Evolutionary conservation across 2,888 invertebrate species (phyloP).

Genomic region (Gymnocheta viridis): DNA sequence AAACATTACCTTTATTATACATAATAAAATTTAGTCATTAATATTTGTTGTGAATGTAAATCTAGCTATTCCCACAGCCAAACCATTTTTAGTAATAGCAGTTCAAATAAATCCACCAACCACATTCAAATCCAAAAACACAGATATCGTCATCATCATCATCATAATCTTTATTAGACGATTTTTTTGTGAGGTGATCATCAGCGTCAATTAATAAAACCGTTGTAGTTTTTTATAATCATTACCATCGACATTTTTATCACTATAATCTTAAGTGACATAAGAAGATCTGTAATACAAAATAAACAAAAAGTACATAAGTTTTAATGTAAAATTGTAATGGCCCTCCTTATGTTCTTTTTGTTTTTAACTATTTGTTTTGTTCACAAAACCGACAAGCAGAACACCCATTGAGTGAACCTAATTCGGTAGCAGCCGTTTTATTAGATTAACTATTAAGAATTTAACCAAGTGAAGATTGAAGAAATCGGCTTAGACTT

Average conservation of each 20-base stretch:
- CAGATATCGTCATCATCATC: not conserved
- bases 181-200: not conserved
- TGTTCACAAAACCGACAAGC: too few species aligned
- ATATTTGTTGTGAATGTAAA: not conserved
- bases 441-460: too few species aligned
- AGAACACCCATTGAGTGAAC: too few species aligned
- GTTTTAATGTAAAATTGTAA: not conserved
- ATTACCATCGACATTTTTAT: not conserved
- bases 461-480: too few species aligned
- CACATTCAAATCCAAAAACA: not conserved
- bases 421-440: too few species aligned
- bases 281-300: not conserved
- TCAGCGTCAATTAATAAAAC: not conserved
- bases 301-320: not conserved
- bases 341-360: not conserved
- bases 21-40: not conserved
- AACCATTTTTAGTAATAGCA: not conserved
- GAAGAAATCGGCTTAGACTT: too few species aligned
- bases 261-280: not conserved
- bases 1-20: not conserved
- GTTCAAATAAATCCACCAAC: not conserved
- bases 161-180: not conserved
- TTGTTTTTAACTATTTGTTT: not conserved
- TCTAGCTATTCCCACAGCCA: not conserved
- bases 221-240: constrained; percentile 6